Base-by-base conservation (phyloP, 2,888 invertebrate species). In the Rhopalosiphum nymphaeae region DNA sequence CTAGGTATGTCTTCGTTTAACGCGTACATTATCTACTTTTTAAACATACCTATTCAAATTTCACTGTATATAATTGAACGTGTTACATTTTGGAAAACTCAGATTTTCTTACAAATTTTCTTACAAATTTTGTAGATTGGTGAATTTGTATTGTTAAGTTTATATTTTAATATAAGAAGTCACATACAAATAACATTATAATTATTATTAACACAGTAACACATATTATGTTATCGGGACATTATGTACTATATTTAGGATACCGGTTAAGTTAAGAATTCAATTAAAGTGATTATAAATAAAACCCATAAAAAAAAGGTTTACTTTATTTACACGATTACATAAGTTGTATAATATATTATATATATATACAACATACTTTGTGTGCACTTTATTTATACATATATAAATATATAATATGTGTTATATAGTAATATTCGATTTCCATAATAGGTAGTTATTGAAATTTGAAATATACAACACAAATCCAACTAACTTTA, bases 251-350 rank as follows among this genome's bases (percentile, higher is more conserved):
- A 67, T 90, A 46, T 90, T 90, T n/a, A 67, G 46, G 61, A 67
- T 67, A 78, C 49, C 36, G 49, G 67, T 49, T 61, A 44, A 89
- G 29, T 89, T 44, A 7, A 44, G 67, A 49, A 67, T 90, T 26
- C 67, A 67, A 78, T 90, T 67, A 25, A 67, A 90, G 25, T 49
- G 46, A 67, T 49, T 78, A n/a, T 67, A 46, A 78, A 78, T 78
- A 36, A 78, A 36, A 78, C 78, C 67, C 67, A 36, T 78, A 36
- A 78, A 36, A 36, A 78, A 53, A 78, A 78, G 9, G 36, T 78
- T 78, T 21, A 78, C 26, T 36, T n/a, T 36, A 36, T 36, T n/a
- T 78, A 36, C 36, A 78, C 21, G 36, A 78, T 36, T 36, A 36
- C 21, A 78, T n/a, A 49, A 49, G 13, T 49, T 49, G 49, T 49